Evolutionary conservation across 1,140 invertebrate genomes (phyloP).

Genomic region (Limonius californicus): DNA sequence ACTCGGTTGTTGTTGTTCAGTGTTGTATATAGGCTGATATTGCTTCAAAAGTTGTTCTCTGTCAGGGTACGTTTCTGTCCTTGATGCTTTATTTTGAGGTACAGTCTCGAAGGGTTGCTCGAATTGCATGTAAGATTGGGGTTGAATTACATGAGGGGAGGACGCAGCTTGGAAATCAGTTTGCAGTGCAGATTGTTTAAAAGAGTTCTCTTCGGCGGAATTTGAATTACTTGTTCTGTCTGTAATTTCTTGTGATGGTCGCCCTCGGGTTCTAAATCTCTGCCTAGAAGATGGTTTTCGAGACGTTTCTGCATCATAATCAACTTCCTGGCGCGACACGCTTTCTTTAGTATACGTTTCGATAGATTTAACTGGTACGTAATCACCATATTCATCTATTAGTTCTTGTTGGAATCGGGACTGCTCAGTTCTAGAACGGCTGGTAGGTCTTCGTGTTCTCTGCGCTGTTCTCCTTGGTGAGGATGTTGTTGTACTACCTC

Average conservation of each 20-base stretch:
- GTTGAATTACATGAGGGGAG: conserved; percentile 4
- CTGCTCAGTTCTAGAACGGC: not conserved
- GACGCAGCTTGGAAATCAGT: not conserved
- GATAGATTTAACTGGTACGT: not conserved
- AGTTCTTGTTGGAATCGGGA: not conserved
- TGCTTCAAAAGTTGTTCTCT: not conserved
- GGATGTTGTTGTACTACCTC: conserved; percentile 23
- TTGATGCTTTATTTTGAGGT: not conserved
- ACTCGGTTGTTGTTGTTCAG: conserved; percentile 12
- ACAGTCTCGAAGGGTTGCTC: conserved; percentile 16
- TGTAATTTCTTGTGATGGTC: conserved; percentile 5
- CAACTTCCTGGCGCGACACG: not conserved
- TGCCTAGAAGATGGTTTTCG: conserved; percentile 29
- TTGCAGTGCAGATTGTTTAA: conserved; percentile 21
- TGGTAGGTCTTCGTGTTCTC: conserved; percentile 12
- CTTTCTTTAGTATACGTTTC: not conserved
- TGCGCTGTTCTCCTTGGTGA: not conserved
- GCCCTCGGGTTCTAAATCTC: conserved; percentile 37
- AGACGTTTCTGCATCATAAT: not conserved
- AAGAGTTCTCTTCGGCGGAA: conserved; percentile 20
- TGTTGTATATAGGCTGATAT: not conserved
- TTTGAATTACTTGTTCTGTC: not conserved
- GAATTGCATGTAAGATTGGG: conserved; percentile 29
- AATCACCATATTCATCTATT: not conserved
- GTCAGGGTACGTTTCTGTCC: not conserved